Evolutionary conservation across 2,113 vertebrate genomes (phyloP), one percentile per base, ranked within the genome.

Genomic region (Heterocephalus glaber): DNA sequence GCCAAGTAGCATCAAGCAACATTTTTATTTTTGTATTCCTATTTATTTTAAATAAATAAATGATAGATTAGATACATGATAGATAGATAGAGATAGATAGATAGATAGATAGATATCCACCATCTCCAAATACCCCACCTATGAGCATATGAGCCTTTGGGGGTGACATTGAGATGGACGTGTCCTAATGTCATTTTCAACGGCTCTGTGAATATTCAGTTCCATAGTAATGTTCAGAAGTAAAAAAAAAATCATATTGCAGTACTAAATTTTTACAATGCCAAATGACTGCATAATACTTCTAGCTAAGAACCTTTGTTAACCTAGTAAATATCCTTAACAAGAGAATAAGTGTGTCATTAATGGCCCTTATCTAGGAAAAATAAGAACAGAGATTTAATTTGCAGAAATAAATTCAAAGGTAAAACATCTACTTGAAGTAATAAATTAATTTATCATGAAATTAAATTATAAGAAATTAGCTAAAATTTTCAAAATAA

Each of bases 221-320:
- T 93, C 41, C 22, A 92, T 2, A 79, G 38, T n/a, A 89, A 86
- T 68, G 30, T 90, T 92, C 76, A 94, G 1, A 94, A 91, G 30
- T 93, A 95, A 94, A n/a, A 92, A 24, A 41, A 72, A 10, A 96
- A 85, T 41, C 65, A 86, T 90, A 26, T 44, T 56, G 30, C 41
- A 13, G 20, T 92, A 86, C 52, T 88, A 94, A 94, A 63, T 90
- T 35, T 41, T 89, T 68, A 89, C 54, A 94, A 92, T 74, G 58
- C n/a, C 52, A 96, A 11, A 52, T 79, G 12, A 92, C 87, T 76
- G 58, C 17, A 11, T 76, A 84, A 61, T 41, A 52, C 30, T 28
- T 94, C 90, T 90, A 90, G 56, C 3, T 95, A 63, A 79, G 76
- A 95, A 85, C 30, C 11, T 95, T 77, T 96, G 49, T 35, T 86